Percentiles rank a stretch among this genome's conserved stretches.
phyloP scores from a whole-genome alignment of 1,140 invertebrate genomes.

The Drosophila nebulosa region DNA sequence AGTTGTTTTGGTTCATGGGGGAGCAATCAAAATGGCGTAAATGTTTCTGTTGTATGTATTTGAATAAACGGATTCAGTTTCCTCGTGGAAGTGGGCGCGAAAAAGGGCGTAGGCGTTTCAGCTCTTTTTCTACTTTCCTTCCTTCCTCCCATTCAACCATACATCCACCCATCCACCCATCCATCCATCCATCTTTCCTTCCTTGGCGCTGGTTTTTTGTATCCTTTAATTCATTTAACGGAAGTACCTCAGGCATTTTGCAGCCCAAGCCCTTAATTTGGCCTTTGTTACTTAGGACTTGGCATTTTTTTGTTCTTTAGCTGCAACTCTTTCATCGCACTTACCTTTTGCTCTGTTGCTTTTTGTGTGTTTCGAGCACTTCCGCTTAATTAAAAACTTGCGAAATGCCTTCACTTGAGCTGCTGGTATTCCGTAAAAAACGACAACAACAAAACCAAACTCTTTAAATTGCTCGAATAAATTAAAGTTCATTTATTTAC shows the following conservation, averaged over 20 bases:
- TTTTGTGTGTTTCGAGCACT: slow-evolving; percentile 17
- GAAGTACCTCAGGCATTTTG: slow-evolving; percentile 24
- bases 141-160: background rate
- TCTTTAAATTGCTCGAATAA: slow-evolving; percentile 40
- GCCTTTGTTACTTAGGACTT: slow-evolving; percentile 32
- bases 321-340: slow-evolving; percentile 38
- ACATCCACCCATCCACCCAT: background rate
- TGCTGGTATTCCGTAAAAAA: too few species aligned
- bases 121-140: background rate
- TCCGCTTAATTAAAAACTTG: slow-evolving; percentile 49
- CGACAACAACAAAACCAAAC: background rate
- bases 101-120: background rate
- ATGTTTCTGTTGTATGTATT: background rate
- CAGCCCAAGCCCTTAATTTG: slow-evolving; percentile 47
- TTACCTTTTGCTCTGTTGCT: slow-evolving; percentile 21
- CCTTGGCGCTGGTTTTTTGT: background rate
- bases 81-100: background rate
- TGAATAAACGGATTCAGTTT: slow-evolving; percentile 6
- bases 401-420: background rate
- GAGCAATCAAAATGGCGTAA: background rate
- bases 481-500: slow-evolving; percentile 64
- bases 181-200: background rate
- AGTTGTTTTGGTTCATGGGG: slow-evolving; percentile 28
- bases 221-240: slow-evolving; percentile 55
- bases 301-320: slow-evolving; percentile 29